Conservation (phyloP, 1,140 invertebrate genomes). For the Drosophila dunni region DNA sequence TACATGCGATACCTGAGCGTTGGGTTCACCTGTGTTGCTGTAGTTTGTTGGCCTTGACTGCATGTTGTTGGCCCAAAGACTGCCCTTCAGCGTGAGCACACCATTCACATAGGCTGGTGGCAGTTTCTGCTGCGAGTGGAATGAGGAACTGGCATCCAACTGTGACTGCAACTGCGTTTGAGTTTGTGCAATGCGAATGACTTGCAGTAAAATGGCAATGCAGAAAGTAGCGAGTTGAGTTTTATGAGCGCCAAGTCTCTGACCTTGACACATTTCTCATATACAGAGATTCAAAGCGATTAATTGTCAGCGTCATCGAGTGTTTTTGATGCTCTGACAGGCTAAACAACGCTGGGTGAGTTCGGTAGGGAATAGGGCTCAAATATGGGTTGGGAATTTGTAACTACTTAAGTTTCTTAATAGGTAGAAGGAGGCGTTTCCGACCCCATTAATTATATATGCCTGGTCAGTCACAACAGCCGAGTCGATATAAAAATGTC, state of each 20-base stretch:
- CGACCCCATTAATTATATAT: no score
- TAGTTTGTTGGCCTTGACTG: background rate
- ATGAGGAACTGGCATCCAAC: background rate
- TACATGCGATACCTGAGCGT: background rate
- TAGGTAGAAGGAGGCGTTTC: no score
- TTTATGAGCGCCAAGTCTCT: conserved; percentile 19
- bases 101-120: conserved; percentile 57
- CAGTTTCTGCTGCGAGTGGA: conserved; percentile 11
- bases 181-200: background rate
- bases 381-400: background rate
- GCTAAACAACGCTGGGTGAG: background rate
- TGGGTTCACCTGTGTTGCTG: background rate
- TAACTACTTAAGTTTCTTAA: no score
- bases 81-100: conserved; percentile 60
- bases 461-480: no score
- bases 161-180: background rate
- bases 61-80: conserved; percentile 39
- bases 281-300: conserved; percentile 29
- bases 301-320: conserved; percentile 16
- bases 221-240: conserved; percentile 18
- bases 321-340: conserved; percentile 43
- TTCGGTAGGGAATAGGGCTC: no score
- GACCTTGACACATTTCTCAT: conserved; percentile 59
- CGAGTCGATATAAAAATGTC: no score
- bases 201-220: conserved; percentile 12